Percentiles rank a stretch among this genome's conserved stretches.
Conservation (phyloP, 1,140 invertebrate species). For the Augochlora pura region DNA sequence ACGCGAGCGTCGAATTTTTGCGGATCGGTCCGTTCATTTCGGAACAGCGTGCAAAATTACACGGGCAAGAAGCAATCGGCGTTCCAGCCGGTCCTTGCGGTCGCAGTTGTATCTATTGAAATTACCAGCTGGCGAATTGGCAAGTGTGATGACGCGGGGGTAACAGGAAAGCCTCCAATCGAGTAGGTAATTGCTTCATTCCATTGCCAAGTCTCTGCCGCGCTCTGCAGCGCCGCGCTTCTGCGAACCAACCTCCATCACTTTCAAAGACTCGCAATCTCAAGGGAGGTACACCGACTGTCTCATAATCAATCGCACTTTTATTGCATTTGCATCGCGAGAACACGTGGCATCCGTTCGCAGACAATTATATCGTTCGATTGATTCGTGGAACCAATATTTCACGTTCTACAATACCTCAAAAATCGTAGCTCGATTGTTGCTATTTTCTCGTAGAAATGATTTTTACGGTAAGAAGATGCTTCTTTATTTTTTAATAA, state of each 20-base stretch:
- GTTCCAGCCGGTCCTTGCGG: slow-evolving; percentile 63
- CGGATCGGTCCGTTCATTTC: slow-evolving; percentile 8
- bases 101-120: slow-evolving; percentile 69
- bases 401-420: too few relatives aligned
- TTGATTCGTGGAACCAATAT: too few relatives aligned
- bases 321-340: too few relatives aligned
- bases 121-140: slow-evolving; percentile 70
- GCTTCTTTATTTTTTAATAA: too few relatives aligned
- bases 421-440: too few relatives aligned
- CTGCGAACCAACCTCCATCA: slow-evolving; percentile 27
- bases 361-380: too few relatives aligned
- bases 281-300: background rate
- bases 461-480: too few relatives aligned
- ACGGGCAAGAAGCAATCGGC: slow-evolving; percentile 65
- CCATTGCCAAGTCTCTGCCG: slow-evolving; percentile 65
- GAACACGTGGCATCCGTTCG: too few relatives aligned
- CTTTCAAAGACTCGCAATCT: slow-evolving; percentile 12
- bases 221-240: slow-evolving; percentile 55
- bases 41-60: slow-evolving; percentile 52
- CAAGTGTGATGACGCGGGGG: slow-evolving; percentile 75
- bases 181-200: slow-evolving; percentile 70
- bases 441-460: too few relatives aligned
- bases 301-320: too few relatives aligned
- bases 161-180: slow-evolving; percentile 72
- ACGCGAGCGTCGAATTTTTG: slow-evolving; percentile 36